phyloP scores from a whole-genome alignment of 2,888 invertebrate species.

The Drosophila seclusa region DNA sequence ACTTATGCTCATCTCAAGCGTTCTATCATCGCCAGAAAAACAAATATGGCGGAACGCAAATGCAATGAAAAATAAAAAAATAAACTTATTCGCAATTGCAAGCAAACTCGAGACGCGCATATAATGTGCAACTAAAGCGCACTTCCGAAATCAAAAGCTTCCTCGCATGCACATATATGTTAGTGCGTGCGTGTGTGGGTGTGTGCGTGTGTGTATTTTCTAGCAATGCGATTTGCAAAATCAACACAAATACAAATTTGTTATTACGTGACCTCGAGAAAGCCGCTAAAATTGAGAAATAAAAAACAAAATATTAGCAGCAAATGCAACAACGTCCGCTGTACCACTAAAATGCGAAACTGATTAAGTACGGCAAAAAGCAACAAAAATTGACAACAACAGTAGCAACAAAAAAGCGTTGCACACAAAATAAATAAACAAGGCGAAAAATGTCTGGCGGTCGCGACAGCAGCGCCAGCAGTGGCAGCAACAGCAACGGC shows the following conservation, averaged over 20 bases:
- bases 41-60: slow-evolving; percentile 71
- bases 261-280: slow-evolving; percentile 78
- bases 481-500: slow-evolving; percentile 16
- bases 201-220: neutral
- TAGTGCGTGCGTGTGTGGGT: neutral
- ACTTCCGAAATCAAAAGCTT: slow-evolving; percentile 10
- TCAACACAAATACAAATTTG: slow-evolving; percentile 55
- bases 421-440: slow-evolving; percentile 11
- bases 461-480: slow-evolving; percentile 70
- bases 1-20: slow-evolving; percentile 18
- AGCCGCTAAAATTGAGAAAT: slow-evolving; percentile 64
- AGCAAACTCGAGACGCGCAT: slow-evolving; percentile 23
- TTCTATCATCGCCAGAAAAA: slow-evolving; percentile 61
- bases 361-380: slow-evolving; percentile 19
- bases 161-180: slow-evolving; percentile 10
- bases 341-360: slow-evolving; percentile 37
- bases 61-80: slow-evolving; percentile 62
- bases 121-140: slow-evolving; percentile 9
- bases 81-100: slow-evolving; percentile 50
- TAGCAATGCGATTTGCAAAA: slow-evolving; percentile 57
- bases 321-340: neutral
- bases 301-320: slow-evolving; percentile 10
- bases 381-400: slow-evolving; percentile 1
- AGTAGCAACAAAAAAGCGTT: slow-evolving; percentile 19
- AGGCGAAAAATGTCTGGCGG: slow-evolving; percentile 81